Base-by-base conservation (phyloP, 2,888 invertebrate genomes). In the Tridacna crocea region DNA sequence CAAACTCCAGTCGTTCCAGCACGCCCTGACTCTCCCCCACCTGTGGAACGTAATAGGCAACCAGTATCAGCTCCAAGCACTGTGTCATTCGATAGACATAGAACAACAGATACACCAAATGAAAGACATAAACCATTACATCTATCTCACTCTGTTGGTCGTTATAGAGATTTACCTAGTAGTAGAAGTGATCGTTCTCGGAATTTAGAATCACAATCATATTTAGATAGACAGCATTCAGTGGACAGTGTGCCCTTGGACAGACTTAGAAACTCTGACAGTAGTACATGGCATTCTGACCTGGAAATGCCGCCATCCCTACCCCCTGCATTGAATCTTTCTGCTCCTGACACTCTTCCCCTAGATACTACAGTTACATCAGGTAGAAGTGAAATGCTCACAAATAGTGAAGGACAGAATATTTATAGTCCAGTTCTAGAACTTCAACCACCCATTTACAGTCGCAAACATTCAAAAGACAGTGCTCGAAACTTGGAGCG, bases 231-330 rank as follows among this genome's bases (percentile, higher is more conserved):
- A 60, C 86, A 84, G 27, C 60, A 80, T 24, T 86, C 86, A 27
- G 86, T 86, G 15, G 86, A 86, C 63, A 82, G 86, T 79, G 80
- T 84, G 72, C 86, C 82, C 26, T 68, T 80, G n/a, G 86, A 86
- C 47, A 80, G 80, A 48, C 27, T 83, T 58, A 75, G 79, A 70
- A 84, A 79, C 63, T n/a, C 55, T 68, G 79, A 82, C 47, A 74
- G 63, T 75, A 13, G 24, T 47, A 22, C 51, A 8, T 51, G 70
- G 70, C 84, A 79, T 24, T 75, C 76, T 46, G 63, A 80, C 46
- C 79, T 85, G 74, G 82, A 86, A 47, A 84, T 84, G 83, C 86
- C 86, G 8, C 83, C 83, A 12, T 86, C 86, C 26, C 78, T 86
- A 77, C 86, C 86, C 17, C 75, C 78, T 36, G 78, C 72, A 70